Evolutionary conservation across 2,797 vertebrate genomes (phyloP).

Genomic region (Emydoidea blandingii): DNA sequence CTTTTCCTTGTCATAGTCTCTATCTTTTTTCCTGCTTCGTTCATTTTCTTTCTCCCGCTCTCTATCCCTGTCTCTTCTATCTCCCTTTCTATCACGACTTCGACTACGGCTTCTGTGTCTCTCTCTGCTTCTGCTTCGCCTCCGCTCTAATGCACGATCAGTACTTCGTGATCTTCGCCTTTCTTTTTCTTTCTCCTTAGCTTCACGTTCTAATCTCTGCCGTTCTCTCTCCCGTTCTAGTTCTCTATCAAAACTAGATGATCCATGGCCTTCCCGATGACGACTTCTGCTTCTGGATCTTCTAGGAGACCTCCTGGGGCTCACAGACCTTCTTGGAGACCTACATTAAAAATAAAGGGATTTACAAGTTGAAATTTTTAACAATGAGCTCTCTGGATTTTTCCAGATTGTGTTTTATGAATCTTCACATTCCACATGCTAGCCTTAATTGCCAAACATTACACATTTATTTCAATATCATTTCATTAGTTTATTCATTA

Average conservation of each 20-base stretch:
- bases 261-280: slow-evolving; percentile 91
- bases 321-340: slow-evolving; percentile 91
- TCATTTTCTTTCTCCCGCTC: slow-evolving; percentile 91
- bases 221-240: slow-evolving; percentile 92
- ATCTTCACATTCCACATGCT: background rate
- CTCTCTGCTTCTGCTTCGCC: slow-evolving; percentile 88
- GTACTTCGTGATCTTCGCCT: slow-evolving; percentile 90
- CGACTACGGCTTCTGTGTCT: slow-evolving; percentile 88
- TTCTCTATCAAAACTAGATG: slow-evolving; percentile 94
- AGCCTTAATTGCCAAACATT: background rate
- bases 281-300: slow-evolving; percentile 96
- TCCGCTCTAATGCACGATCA: slow-evolving; percentile 86
- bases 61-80: slow-evolving; percentile 89
- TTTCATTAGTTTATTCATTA: background rate
- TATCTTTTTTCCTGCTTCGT: slow-evolving; percentile 90
- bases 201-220: slow-evolving; percentile 85
- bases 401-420: background rate
- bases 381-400: background rate
- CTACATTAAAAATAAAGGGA: slow-evolving; percentile 76
- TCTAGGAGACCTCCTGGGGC: slow-evolving; percentile 91
- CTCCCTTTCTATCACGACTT: slow-evolving; percentile 90
- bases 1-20: slow-evolving; percentile 93
- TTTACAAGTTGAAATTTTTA: slow-evolving; percentile 40
- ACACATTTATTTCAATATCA: background rate
- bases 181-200: slow-evolving; percentile 88